Percentiles rank a stretch among this genome's conserved stretches.
Evolutionary conservation across 2,888 invertebrate species (phyloP).

Genomic region (Gastrophysa polygoni): DNA sequence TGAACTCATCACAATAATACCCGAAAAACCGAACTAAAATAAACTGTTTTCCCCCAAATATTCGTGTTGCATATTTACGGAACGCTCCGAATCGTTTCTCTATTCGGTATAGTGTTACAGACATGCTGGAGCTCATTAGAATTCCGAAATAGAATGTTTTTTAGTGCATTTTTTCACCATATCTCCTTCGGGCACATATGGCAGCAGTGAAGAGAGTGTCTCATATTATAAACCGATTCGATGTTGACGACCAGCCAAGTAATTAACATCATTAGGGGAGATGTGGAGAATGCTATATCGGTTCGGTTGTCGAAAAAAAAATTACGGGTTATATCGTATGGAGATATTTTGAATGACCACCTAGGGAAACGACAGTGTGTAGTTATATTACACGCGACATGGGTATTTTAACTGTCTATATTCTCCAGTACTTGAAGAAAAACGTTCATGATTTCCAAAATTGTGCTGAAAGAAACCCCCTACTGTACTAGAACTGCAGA

Average conservation of each 20-base stretch:
- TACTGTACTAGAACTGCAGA: no score
- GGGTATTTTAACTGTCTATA: no score
- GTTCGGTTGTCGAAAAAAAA: constrained; percentile 1
- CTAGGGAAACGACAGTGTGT: no score
- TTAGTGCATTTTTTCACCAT: constrained; percentile 48
- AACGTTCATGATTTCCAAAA: no score
- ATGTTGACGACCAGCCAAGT: constrained; percentile 46
- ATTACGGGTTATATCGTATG: not conserved
- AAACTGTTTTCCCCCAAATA: constrained; percentile 22
- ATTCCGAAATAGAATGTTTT: constrained; percentile 50
- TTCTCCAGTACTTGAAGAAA: no score
- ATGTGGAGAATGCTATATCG: constrained; percentile 24
- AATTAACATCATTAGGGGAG: constrained; percentile 47
- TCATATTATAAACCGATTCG: constrained; percentile 25
- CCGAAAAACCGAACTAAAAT: constrained; percentile 16
- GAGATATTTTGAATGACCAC: no score
- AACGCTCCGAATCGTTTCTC: constrained; percentile 32
- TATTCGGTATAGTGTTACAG: constrained; percentile 46
- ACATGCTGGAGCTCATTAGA: constrained; percentile 51
- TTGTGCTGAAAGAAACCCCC: no score
- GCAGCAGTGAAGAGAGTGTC: constrained; percentile 48
- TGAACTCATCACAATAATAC: constrained; percentile 11
- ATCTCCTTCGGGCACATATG: constrained; percentile 54
- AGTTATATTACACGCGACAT: no score
- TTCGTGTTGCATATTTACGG: constrained; percentile 30